Evolutionary conservation across 2,113 vertebrate species (phyloP).

Genomic region (Puma concolor): DNA sequence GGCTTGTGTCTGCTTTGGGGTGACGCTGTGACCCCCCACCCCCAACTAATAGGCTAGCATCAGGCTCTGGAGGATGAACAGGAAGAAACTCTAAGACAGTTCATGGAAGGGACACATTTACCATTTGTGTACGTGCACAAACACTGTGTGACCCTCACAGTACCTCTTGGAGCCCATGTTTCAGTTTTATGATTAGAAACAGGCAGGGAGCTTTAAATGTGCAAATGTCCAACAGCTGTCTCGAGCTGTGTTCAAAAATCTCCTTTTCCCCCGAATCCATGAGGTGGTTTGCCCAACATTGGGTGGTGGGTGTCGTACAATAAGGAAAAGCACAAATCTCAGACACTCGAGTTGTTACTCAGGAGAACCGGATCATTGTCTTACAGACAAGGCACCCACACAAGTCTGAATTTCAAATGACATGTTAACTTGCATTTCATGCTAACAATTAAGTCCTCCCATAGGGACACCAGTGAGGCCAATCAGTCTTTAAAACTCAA

Average conservation of each 20-base stretch:
- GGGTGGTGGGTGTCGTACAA: background rate
- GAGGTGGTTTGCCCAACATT: background rate
- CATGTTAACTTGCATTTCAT: background rate
- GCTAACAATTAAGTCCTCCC: too few relatives aligned
- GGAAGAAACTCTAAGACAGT: background rate
- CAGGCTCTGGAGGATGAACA: background rate
- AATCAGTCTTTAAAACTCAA: background rate
- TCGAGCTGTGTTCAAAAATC: too few relatives aligned
- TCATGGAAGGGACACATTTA: fast-evolving
- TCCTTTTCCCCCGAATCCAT: background rate
- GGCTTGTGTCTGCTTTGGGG: background rate
- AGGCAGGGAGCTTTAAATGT: background rate
- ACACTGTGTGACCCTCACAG: background rate
- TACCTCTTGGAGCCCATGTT: background rate
- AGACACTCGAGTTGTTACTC: background rate
- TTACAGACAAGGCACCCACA: background rate
- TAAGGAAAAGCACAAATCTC: fast-evolving
- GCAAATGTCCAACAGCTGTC: background rate
- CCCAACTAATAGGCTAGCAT: background rate
- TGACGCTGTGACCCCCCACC: background rate
- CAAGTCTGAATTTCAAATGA: background rate
- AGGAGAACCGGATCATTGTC: background rate
- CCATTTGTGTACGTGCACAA: fast-evolving
- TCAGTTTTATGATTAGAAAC: background rate
- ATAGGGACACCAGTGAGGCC: fast-evolving